Conservation (phyloP, 2,797 vertebrate genomes). For the Galago senegalensis region DNA sequence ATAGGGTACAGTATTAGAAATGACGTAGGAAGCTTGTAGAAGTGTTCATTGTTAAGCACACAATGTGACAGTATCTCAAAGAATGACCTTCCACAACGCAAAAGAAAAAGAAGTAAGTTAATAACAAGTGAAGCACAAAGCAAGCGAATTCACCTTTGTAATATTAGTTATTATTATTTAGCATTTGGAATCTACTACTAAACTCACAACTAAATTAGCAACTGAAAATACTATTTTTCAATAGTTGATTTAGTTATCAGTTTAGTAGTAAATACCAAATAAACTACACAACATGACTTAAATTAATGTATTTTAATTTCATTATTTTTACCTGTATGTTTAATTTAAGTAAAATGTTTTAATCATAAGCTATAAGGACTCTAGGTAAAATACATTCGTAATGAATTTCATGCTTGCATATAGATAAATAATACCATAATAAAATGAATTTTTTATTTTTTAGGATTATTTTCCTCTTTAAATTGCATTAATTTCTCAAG, state of each 20-base stretch:
- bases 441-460: neutral
- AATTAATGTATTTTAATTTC: neutral
- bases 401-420: neutral
- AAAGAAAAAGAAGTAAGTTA: neutral
- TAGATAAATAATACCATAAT: conserved; percentile 18
- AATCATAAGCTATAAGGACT: neutral
- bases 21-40: neutral
- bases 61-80: neutral
- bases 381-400: neutral
- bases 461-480: neutral
- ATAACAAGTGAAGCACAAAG: neutral
- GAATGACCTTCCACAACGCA: too few relatives aligned
- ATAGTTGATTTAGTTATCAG: too few relatives aligned
- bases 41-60: neutral
- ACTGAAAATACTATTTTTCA: too few relatives aligned
- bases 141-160: neutral
- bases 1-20: neutral
- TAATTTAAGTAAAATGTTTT: conserved; percentile 1
- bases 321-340: neutral
- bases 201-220: neutral
- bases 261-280: too few relatives aligned
- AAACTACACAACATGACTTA: neutral
- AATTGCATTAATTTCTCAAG: neutral
- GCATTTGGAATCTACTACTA: neutral
- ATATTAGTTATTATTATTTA: neutral